A percentile compares a stretch with the other conserved stretches of the same genome.
Evolutionary conservation across 2,113 vertebrate species (phyloP).

Genomic region (Numenius arquata): DNA sequence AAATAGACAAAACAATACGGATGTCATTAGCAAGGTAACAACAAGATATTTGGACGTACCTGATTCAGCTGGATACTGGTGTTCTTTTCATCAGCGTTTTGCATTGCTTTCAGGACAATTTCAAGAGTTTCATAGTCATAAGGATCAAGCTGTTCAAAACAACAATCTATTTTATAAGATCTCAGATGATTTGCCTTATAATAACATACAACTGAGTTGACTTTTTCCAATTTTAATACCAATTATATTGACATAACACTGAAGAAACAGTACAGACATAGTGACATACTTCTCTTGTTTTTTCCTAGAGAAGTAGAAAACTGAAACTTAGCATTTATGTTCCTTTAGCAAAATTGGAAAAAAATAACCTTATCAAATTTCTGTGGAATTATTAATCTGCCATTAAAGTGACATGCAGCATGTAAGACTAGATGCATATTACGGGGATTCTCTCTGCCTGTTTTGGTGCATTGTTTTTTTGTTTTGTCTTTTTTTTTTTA

Average conservation of each 20-base stretch:
- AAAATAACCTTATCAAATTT: background rate
- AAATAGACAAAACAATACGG: background rate
- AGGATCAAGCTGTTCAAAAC: constrained; percentile 85
- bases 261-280: background rate
- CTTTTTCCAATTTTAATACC: background rate
- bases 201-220: background rate
- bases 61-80: constrained; percentile 80
- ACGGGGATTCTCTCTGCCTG: background rate
- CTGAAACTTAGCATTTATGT: background rate
- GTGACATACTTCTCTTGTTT: background rate
- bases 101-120: constrained; percentile 85
- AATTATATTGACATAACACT: background rate
- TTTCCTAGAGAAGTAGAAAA: background rate
- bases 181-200: background rate
- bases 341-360: background rate
- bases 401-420: background rate
- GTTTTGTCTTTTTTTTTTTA: constrained; percentile 11
- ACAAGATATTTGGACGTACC: constrained; percentile 63
- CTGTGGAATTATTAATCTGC: background rate
- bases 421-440: background rate
- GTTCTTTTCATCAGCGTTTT: constrained; percentile 83
- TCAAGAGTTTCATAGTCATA: constrained; percentile 95
- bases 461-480: background rate
- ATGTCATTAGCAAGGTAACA: background rate
- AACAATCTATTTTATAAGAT: background rate